Percentiles rank a stretch among this genome's conserved stretches.
These are phyloP conservation scores for Syrphus vitripennis DNA, from an alignment of 2,888 invertebrate genomes.

Conservation along the genomic window DNA sequence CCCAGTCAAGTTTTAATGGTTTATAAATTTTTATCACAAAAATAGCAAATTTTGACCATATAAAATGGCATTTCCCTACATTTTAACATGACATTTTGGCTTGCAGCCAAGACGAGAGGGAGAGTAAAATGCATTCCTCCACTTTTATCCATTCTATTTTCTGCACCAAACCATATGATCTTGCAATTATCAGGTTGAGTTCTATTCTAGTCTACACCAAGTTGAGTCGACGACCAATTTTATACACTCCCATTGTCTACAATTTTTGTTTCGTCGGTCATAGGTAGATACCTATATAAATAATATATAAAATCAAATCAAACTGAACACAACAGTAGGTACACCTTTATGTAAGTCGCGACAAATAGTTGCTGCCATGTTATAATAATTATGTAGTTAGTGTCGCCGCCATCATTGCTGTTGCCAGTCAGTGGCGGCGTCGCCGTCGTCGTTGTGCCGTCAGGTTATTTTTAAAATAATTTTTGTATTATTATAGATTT, in stretches of 20 bases:
- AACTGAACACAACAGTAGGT: conserved; percentile 39
- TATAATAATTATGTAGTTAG: conserved; percentile 42
- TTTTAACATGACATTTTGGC: background rate
- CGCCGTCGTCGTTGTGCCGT: conserved; percentile 3
- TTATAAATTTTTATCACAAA: background rate
- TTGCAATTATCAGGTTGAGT: conserved; percentile 25
- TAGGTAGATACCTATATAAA: conserved; percentile 8
- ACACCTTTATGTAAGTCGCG: conserved; percentile 67
- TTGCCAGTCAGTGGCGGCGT: conserved; percentile 8
- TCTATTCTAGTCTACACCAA: conserved; percentile 50
- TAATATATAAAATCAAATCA: conserved; percentile 36
- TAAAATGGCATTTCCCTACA: background rate
- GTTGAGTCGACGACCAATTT: conserved; percentile 29
- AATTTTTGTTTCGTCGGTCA: conserved; percentile 4
- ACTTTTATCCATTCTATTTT: conserved; percentile 11
- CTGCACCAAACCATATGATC: conserved; percentile 18
- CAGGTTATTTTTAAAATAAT: conserved; percentile 54
- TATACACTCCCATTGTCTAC: conserved; percentile 48
- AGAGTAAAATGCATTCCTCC: conserved; percentile 26
- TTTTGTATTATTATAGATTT: conserved; percentile 27
- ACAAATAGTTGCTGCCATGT: conserved; percentile 67
- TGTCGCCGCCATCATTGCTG: conserved; percentile 47
- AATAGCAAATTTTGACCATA: background rate
- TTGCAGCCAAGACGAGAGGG: conserved; percentile 37
- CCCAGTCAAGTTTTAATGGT: background rate